Base-by-base conservation (phyloP, 2,797 vertebrate species). In the Enteromius unitaeniatus region DNA sequence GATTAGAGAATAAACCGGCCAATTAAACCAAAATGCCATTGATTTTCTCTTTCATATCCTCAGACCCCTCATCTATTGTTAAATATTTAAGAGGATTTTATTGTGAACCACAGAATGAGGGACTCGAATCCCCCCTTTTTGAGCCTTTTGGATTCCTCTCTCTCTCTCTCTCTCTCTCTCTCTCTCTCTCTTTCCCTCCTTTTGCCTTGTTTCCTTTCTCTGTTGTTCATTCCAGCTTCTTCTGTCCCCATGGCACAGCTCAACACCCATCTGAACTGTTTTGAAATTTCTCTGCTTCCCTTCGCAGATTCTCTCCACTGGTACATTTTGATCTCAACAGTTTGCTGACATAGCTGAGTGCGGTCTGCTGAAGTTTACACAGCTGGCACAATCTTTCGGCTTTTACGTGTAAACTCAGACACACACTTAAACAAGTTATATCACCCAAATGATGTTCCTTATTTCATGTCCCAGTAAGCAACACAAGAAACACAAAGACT, bases 221-320 rank as follows among this genome's bases (percentile, higher is more conserved):
- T 85, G 72, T 83, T 84, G 83, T 79, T 81, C 65, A 72, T 67
- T 83, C 79, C 68, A 15, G 28, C 68, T 58, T 21, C 58, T 40
- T 47, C 42, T 67, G 53, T 65, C 72, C 65, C 15, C 51, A 69
- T 47, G 42, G 58, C 53, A 40, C 58, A 74, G 17, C 65, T 69
- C 67, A 67, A 51, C 74, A 64, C 34, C 14, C 62, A 40, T 42
- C 82, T 67, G 62, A 87, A 82, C 67, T 64, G 78, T 84, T 81
- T 78, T 77, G 83, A 79, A 23, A 23, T 40, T 17, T 68, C 42
- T 58, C 37, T 53, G 19, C 64, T 53, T 83, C 40, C 69, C 51
- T 85, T 91, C 86, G 85, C 88, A 89, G 80, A 88, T 15, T 58
- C 81, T 81, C 83, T 81, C 84, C 80, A 84, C 74, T 81, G 21